Base-by-base conservation (phyloP, 2,113 vertebrate species). In the Boleophthalmus pectinirostris region DNA sequence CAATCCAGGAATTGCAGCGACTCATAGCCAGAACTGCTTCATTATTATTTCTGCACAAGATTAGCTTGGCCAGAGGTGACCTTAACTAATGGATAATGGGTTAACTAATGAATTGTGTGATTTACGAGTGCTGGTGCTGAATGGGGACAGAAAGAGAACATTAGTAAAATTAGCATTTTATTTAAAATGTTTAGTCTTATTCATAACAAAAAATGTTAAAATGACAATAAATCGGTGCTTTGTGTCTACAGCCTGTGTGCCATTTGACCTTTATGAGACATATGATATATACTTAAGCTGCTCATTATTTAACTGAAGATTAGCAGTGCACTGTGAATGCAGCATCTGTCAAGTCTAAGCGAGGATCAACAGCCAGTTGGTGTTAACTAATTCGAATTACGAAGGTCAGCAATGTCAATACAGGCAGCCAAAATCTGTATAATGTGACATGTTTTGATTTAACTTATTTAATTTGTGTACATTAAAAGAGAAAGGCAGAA, bases 261-360 rank as follows among this genome's bases (percentile, higher is more conserved):
- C 77, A 76, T 81, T 38, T 60, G 64, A 84, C 70, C 85, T 47
- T 72, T 43, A 64, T 6, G 10, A 54, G 56, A 83, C 81, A 73
- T 33, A 78, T 73, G 71, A 58, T 25, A 58, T 43, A 10, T 54
- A 54, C 53, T 81, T 68, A 60, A 69, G 81, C 29, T 77, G 68
- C 70, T 86, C 78, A 74, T 82, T 84, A 85, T 77, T 63, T 66
- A 58, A 61, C 53, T 16, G 64, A 35, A 84, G 81, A 82, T 91
- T 75, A 87, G 74, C 77, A 80, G 73, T 68, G 60, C 53, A 9
- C 35, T 66, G 72, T 68, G 60, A 81, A 69, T 29, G 49, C 70
- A 29, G 80, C 85, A 77, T 86, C 68, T 72, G 77, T 80, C 60
- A 65, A 11, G n/a, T 70, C 64, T 76, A 83, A 69, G 38, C 25